Percentiles rank a stretch among this genome's conserved stretches.
Conservation (phyloP, 2,113 vertebrate species). For the Aythya baeri region DNA sequence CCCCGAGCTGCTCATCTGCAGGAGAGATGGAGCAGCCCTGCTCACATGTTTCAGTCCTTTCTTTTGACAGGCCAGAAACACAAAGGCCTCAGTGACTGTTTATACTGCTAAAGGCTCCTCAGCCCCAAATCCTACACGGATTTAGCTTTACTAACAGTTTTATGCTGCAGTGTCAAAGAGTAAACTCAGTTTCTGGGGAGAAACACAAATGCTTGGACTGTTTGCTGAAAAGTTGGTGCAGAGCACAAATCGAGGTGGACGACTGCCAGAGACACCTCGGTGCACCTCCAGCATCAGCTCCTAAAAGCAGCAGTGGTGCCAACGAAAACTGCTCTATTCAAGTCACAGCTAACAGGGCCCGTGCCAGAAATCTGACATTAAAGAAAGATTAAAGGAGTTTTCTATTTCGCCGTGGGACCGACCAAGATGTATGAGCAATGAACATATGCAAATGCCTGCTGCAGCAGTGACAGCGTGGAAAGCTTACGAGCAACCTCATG, state of each 20-base stretch:
- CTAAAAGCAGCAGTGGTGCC: neutral
- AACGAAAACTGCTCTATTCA: neutral
- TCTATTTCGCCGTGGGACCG: neutral
- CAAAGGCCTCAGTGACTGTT: neutral
- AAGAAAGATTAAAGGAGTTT: neutral
- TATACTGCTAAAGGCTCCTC: neutral
- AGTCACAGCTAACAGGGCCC: neutral
- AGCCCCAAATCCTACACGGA: neutral
- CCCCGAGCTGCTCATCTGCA: neutral
- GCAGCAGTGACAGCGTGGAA: neutral
- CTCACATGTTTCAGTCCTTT: rapidly evolving
- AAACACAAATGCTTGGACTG: neutral
- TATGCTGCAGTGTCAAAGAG: neutral
- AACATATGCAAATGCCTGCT: neutral
- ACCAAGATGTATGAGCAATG: neutral
- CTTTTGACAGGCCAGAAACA: neutral
- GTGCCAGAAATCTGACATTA: neutral
- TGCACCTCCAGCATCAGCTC: neutral
- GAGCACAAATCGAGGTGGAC: neutral
- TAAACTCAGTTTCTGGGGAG: neutral
- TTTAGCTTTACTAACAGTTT: neutral
- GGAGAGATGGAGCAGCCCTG: neutral
- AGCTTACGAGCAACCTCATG: neutral
- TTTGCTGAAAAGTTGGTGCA: neutral
- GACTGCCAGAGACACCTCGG: neutral